These are phyloP conservation scores for Formica selysi DNA, from an alignment of 1,140 invertebrate species.

Conservation along the genomic window DNA sequence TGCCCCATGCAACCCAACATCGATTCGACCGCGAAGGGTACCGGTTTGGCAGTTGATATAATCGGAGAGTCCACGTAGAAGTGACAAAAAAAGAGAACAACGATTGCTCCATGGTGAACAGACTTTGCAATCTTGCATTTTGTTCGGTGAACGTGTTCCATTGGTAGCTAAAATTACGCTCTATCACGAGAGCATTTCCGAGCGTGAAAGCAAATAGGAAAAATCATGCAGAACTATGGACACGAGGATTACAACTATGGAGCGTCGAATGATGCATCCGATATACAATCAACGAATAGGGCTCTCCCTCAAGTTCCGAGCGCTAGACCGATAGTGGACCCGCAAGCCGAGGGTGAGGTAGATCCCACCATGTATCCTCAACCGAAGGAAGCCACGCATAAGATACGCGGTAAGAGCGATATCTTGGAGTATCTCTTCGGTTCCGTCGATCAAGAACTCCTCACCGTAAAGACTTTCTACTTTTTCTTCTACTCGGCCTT, in stretches of 20 bases:
- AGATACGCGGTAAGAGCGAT: conserved; percentile 94
- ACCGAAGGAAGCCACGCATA: conserved; percentile 95
- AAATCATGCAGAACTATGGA: conserved; percentile 82
- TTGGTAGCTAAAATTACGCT: background rate
- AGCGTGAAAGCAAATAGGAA: background rate
- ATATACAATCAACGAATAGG: conserved; percentile 34
- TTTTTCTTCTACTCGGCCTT: conserved; percentile 99
- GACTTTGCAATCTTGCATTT: background rate
- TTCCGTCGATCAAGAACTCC: conserved; percentile 94
- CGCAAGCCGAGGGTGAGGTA: conserved; percentile 91
- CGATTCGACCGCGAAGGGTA: conserved; percentile 79
- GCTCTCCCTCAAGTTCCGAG: conserved; percentile 78
- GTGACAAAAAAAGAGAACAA: conserved; percentile 26
- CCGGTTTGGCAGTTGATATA: conserved; percentile 48
- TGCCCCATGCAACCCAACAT: conserved; percentile 78
- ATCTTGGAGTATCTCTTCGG: conserved; percentile 94
- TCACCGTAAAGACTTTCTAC: conserved; percentile 98
- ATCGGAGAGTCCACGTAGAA: conserved; percentile 20
- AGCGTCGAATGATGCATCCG: conserved; percentile 21
- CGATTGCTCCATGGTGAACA: conserved; percentile 7
- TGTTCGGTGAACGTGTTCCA: background rate
- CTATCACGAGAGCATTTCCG: background rate
- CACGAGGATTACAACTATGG: conserved; percentile 81
- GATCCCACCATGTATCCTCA: conserved; percentile 92
- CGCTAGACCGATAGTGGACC: conserved; percentile 90